Evolutionary conservation across 2,113 vertebrate genomes (phyloP), one percentile per base, ranked within the genome.

Genomic region (Jacana jacana): DNA sequence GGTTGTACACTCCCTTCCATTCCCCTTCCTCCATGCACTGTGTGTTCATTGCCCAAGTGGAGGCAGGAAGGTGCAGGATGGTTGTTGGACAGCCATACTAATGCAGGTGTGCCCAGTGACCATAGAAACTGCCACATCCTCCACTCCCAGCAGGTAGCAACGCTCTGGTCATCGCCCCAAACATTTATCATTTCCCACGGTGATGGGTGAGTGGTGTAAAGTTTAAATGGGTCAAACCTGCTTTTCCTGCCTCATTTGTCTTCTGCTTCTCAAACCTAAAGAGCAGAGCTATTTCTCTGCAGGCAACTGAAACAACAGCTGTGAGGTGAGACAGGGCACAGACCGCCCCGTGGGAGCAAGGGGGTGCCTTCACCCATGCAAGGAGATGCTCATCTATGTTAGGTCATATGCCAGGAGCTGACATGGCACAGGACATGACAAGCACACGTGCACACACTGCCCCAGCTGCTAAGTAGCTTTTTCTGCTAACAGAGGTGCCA

Each of bases 401-500:
- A 42, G 14, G 48, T 49, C 68, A 35, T 13, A 18, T 25, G 42
- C 54, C 3, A 3, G 54, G 60, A 86, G 54, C 33, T 58, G 77
- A 48, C 1, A 1, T 13, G 28, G 54, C 71, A 81, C 35, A 46
- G 75, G 60, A 14, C 31, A 72, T 25, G 63, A 48, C 54, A 76
- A 16, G 31, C 90, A 77, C 44, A 60, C 2, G 3, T 61, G 52
- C 66, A 65, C 52, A 49, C 35, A 0, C 51, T 70, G 80, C 49
- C 76, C 52, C 82, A 83, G 88, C 64, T 83, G 88, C 76, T 75
- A 40, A 80, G 19, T 22, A 66, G 68, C 64, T 73, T 72, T 63
- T 77, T 64, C 58, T 88, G 80, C 79, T 91, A 37, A n/a, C 35
- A 79, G 33, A 68, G 65, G 87, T 72, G 58, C 52, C 57, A 60